phyloP scores from a whole-genome alignment of 2,113 vertebrate species.

The Symphodus melops region DNA sequence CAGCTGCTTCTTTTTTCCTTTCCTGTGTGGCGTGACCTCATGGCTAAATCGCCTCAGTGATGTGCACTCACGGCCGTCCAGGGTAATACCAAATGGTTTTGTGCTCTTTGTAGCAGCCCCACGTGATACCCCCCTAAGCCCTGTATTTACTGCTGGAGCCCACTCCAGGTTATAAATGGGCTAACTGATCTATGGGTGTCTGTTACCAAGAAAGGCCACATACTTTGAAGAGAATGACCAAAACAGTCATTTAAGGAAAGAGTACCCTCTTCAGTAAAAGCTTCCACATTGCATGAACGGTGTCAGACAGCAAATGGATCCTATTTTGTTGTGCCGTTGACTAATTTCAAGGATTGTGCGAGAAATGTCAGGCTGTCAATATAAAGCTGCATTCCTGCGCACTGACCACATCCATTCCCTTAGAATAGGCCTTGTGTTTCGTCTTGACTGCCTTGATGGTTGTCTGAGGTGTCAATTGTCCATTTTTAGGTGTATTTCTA shows the following conservation, averaged over 20 bases:
- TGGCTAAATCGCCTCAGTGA: conserved; percentile 69
- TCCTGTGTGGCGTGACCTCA: conserved; percentile 68
- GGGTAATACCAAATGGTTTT: conserved; percentile 81
- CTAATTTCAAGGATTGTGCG: conserved; percentile 8
- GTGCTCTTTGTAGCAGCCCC: conserved; percentile 77
- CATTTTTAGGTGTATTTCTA: conserved; percentile 14
- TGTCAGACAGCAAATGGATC: neutral
- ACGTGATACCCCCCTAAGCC: conserved; percentile 79
- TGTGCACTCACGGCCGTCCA: conserved; percentile 60
- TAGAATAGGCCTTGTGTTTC: conserved; percentile 37
- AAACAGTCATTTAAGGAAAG: conserved; percentile 43
- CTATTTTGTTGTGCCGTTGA: neutral
- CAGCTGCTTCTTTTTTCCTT: conserved; percentile 1
- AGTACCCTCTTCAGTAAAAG: conserved; percentile 27
- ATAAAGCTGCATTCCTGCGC: conserved; percentile 30
- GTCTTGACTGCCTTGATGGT: conserved; percentile 6
- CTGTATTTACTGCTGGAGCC: conserved; percentile 78
- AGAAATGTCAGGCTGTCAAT: conserved; percentile 7
- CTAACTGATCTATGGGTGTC: conserved; percentile 58
- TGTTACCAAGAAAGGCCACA: conserved; percentile 81
- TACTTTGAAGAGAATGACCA: conserved; percentile 40
- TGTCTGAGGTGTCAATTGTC: conserved; percentile 7
- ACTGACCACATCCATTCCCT: neutral
- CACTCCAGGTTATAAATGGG: conserved; percentile 80
- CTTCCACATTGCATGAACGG: conserved; percentile 12